Evolutionary conservation across 2,888 invertebrate species (phyloP).

Genomic region (Phengaris arion): DNA sequence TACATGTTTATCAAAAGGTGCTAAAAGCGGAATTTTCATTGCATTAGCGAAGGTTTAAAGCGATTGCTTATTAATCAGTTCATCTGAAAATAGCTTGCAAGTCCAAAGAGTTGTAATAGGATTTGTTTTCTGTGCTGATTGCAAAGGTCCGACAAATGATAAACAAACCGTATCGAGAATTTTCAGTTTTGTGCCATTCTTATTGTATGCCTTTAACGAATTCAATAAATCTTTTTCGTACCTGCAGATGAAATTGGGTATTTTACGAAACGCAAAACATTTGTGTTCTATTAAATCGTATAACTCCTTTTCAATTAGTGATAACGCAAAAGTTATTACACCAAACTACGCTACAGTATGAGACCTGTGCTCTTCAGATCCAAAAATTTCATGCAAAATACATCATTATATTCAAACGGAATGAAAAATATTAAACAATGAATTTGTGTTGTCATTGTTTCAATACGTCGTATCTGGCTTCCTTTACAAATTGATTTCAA

Average conservation of each 20-base stretch:
- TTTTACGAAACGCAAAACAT: not conserved
- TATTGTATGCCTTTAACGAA: not conserved
- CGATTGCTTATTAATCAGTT: slow-evolving; percentile 57
- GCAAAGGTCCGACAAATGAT: slow-evolving; percentile 40
- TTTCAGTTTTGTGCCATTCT: not conserved
- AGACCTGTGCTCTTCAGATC: not conserved
- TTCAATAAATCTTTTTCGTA: not conserved
- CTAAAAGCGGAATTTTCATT: slow-evolving; percentile 1
- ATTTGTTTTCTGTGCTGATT: slow-evolving; percentile 69
- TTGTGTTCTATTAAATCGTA: not conserved
- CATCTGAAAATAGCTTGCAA: slow-evolving; percentile 54
- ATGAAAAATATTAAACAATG: slow-evolving; percentile 23
- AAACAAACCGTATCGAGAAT: not conserved
- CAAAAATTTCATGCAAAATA: slow-evolving; percentile 10
- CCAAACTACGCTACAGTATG: not conserved
- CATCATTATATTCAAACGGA: slow-evolving; percentile 26
- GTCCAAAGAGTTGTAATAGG: slow-evolving; percentile 71
- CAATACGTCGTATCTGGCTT: slow-evolving; percentile 23
- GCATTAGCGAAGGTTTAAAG: slow-evolving; percentile 20
- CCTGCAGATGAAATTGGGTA: not conserved
- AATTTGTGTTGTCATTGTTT: slow-evolving; percentile 23
- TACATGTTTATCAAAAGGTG: slow-evolving; percentile 6
- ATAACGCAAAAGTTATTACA: no score
- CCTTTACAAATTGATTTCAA: slow-evolving; percentile 27
- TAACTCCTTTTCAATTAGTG: not conserved